phyloP scores from a whole-genome alignment of 2,797 vertebrate genomes.

The Nyctalus aviator region DNA sequence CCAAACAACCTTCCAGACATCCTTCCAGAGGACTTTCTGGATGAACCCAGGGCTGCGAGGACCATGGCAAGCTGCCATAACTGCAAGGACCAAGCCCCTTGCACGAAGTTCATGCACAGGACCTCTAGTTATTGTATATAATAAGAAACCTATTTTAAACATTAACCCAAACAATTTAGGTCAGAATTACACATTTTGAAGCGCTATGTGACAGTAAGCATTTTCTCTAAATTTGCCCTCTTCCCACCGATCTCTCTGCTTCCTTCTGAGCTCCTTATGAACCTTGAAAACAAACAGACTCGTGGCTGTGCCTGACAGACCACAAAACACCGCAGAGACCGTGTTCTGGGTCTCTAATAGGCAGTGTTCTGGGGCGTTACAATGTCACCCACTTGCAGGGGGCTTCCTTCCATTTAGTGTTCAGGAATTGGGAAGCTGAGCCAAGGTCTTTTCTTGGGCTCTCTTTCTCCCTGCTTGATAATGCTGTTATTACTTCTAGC shows the following conservation, averaged over 20 bases:
- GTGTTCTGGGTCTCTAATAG: neutral
- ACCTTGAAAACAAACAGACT: neutral
- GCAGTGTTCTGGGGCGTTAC: neutral
- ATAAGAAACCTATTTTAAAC: neutral
- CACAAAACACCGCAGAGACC: neutral
- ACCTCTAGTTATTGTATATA: no score
- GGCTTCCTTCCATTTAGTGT: neutral
- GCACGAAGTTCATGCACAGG: no score
- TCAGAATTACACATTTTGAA: neutral
- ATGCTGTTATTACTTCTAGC: constrained; percentile 52
- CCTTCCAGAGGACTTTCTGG: no score
- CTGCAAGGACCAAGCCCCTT: no score
- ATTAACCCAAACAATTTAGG: neutral
- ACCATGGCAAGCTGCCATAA: no score
- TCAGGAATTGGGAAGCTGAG: constrained; percentile 6
- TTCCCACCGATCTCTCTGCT: neutral
- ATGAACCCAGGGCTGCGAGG: no score
- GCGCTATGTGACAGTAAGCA: neutral
- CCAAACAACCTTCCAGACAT: no score
- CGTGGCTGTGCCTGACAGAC: neutral
- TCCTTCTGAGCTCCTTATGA: neutral
- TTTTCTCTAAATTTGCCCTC: neutral
- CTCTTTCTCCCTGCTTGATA: constrained; percentile 49
- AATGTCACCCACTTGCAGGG: neutral
- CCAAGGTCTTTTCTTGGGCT: constrained; percentile 4